Percentiles rank a stretch among this genome's conserved stretches.
Evolutionary conservation across 2,113 vertebrate genomes (phyloP).

Genomic region (Jacana jacana): DNA sequence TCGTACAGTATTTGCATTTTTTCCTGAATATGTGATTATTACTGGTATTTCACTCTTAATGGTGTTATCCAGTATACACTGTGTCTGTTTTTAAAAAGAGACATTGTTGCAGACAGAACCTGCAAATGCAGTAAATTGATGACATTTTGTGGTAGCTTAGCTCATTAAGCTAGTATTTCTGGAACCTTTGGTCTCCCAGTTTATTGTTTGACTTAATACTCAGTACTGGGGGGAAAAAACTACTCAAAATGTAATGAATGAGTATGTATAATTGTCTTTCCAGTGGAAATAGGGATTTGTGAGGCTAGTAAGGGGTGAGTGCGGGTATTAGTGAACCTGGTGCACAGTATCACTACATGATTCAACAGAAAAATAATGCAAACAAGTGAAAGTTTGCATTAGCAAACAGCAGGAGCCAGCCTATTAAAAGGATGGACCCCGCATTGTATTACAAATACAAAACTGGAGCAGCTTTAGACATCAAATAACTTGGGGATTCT

Average conservation of each 20-base stretch:
- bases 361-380: neutral
- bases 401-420: neutral
- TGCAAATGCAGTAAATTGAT: neutral
- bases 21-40: neutral
- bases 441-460: neutral
- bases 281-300: neutral
- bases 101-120: neutral
- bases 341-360: neutral
- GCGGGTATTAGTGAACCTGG: neutral
- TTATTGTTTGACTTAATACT: neutral
- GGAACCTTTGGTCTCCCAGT: neutral
- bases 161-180: neutral
- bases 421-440: neutral
- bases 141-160: neutral
- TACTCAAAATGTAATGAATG: neutral
- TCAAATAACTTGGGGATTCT: neutral
- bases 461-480: neutral
- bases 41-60: neutral
- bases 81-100: neutral
- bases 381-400: neutral
- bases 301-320: neutral
- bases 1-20: neutral
- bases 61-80: neutral
- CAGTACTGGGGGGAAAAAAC: fast-evolving
- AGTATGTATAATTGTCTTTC: neutral